Percentiles rank a stretch among this genome's conserved stretches.
Conservation (phyloP, 2,113 vertebrate species). For the Arothron firmamentum region DNA sequence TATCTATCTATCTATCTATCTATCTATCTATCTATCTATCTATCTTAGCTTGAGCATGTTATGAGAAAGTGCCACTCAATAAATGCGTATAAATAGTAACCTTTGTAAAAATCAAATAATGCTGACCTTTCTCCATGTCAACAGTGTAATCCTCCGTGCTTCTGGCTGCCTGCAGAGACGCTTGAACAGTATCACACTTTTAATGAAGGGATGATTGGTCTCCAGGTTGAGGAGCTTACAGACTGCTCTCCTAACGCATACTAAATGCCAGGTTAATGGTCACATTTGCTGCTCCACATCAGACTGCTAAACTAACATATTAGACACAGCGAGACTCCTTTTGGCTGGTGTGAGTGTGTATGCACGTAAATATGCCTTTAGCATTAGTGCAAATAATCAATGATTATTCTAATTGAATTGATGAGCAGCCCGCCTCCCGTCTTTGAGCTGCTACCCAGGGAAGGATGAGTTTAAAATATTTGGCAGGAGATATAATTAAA, state of each 20-base stretch:
- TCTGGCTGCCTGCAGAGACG: slow-evolving; percentile 39
- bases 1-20: slow-evolving; percentile 36
- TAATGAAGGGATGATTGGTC: slow-evolving; percentile 65
- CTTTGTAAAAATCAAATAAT: slow-evolving; percentile 68
- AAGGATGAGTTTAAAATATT: slow-evolving; percentile 25
- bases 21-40: slow-evolving; percentile 17
- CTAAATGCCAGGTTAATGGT: slow-evolving; percentile 59
- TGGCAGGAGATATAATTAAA: slow-evolving; percentile 40
- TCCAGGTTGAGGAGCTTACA: slow-evolving; percentile 52
- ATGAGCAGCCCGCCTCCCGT: not conserved
- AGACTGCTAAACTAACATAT: slow-evolving; percentile 7
- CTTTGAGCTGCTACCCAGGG: slow-evolving; percentile 3
- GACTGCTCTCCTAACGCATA: slow-evolving; percentile 52
- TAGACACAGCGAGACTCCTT: no score
- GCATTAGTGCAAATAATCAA: not conserved
- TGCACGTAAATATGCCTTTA: no score
- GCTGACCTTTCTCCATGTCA: slow-evolving; percentile 64
- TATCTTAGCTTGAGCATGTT: slow-evolving; percentile 26
- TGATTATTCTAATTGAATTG: slow-evolving; percentile 11
- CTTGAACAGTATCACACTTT: slow-evolving; percentile 46
- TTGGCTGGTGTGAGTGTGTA: no score
- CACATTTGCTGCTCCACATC: slow-evolving; percentile 40
- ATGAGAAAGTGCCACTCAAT: slow-evolving; percentile 55
- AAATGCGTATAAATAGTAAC: slow-evolving; percentile 65
- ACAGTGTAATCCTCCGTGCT: slow-evolving; percentile 55